These are phyloP conservation scores for Chaetorhynchus papuensis DNA, from an alignment of 2,113 vertebrate genomes.

Conservation along the genomic window DNA sequence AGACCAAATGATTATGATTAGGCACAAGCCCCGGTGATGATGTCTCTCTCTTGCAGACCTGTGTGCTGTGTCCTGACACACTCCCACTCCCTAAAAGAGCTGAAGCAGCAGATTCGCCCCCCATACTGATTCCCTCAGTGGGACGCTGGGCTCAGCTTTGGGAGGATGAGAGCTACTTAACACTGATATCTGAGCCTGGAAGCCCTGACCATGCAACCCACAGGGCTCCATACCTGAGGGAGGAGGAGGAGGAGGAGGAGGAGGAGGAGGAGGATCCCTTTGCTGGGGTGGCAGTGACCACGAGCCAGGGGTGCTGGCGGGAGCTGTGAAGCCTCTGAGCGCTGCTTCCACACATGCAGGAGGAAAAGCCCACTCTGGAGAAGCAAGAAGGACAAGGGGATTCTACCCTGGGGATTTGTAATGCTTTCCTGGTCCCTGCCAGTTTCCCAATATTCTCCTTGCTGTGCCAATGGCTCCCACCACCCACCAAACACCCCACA, in stretches of 20 bases:
- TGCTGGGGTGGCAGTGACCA: not conserved
- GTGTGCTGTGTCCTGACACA: not conserved
- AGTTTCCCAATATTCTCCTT: not conserved
- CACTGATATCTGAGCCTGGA: accelerated
- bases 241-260: too few species aligned
- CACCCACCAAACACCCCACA: not conserved
- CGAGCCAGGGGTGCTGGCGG: not conserved
- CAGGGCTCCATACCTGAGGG: accelerated
- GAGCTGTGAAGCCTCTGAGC: not conserved
- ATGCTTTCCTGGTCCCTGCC: not conserved
- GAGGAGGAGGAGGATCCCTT: not conserved
- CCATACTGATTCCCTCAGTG: accelerated
- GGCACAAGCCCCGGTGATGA: not conserved
- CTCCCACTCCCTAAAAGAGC: not conserved
- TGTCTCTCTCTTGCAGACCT: not conserved
- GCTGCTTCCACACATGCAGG: accelerated
- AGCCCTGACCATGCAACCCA: accelerated
- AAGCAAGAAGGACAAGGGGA: not conserved
- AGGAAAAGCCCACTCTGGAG: not conserved
- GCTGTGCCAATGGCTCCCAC: not conserved
- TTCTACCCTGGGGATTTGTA: not conserved
- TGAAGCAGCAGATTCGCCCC: not conserved
- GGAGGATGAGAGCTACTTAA: not conserved
- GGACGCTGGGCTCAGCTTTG: not conserved
- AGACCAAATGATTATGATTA: not conserved